Evolutionary conservation across 2,888 invertebrate genomes (phyloP).

Genomic region (Tricholauxania praeusta): DNA sequence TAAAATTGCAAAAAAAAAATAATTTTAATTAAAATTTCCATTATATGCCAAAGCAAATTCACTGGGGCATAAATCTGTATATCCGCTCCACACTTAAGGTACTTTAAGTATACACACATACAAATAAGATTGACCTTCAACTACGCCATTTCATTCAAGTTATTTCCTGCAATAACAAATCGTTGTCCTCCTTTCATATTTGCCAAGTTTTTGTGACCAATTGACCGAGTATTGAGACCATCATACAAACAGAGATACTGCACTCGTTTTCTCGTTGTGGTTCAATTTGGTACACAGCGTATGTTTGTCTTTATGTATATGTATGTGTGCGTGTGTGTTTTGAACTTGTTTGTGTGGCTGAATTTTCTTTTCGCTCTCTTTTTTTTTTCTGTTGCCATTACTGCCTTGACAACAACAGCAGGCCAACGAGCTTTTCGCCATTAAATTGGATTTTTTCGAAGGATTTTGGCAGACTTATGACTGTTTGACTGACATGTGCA

Average conservation of each 20-base stretch:
- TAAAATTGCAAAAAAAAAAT: too few relatives aligned
- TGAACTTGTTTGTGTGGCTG: not conserved
- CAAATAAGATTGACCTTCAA: too few relatives aligned
- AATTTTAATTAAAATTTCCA: too few relatives aligned
- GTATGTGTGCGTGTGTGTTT: not conserved
- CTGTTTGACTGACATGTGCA: conserved; percentile 28
- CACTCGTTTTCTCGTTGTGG: not conserved
- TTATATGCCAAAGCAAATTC: too few relatives aligned
- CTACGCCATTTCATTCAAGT: too few relatives aligned
- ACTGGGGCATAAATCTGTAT: too few relatives aligned
- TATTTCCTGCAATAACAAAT: not conserved
- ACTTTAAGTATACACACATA: too few relatives aligned
- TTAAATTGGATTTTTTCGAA: conserved; percentile 34
- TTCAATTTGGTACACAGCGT: not conserved
- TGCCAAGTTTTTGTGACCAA: conserved; percentile 24
- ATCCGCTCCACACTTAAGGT: too few relatives aligned
- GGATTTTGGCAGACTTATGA: conserved; percentile 31
- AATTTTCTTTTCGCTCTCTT: not conserved
- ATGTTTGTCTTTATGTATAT: not conserved
- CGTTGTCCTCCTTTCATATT: conserved; percentile 17
- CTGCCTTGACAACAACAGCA: conserved; percentile 4
- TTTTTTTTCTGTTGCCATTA: not conserved
- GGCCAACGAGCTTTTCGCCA: conserved; percentile 11
- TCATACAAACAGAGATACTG: conserved; percentile 13
- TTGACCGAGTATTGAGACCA: conserved; percentile 30